These are phyloP conservation scores for Oreotrochilus melanogaster DNA, from an alignment of 2,113 vertebrate species.

Conservation along the genomic window DNA sequence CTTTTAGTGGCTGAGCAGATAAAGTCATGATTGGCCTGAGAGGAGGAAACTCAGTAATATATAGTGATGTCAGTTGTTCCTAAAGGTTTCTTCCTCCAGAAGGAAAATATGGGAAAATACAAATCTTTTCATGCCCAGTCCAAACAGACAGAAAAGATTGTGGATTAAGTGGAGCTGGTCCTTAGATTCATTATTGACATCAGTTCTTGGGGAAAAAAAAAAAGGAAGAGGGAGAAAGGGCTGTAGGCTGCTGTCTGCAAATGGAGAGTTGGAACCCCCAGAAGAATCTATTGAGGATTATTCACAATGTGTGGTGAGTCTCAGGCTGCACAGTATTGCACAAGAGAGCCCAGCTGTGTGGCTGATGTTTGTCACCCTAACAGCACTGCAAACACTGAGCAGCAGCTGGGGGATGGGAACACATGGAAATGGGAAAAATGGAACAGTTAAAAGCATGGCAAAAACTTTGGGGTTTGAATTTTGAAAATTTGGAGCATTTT, in stretches of 20 bases:
- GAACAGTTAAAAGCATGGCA: background rate
- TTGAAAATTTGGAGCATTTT: too few relatives aligned
- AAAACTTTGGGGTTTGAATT: background rate
- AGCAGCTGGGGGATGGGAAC: rapidly evolving
- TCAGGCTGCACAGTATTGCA: background rate
- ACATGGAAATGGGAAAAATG: background rate
- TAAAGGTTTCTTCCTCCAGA: background rate
- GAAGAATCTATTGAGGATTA: rapidly evolving
- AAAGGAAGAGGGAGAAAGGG: background rate
- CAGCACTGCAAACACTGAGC: background rate
- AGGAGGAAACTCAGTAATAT: background rate
- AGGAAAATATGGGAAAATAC: background rate
- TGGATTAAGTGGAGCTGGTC: background rate
- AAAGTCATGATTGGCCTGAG: background rate
- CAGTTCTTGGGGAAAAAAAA: rapidly evolving
- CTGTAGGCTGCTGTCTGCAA: background rate
- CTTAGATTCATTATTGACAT: background rate
- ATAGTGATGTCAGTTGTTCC: background rate
- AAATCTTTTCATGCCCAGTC: background rate
- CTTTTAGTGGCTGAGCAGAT: background rate
- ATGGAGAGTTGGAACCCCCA: background rate
- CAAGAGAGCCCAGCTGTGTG: background rate
- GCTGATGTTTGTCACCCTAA: background rate
- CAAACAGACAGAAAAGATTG: background rate
- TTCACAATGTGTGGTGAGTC: background rate